Percentiles rank a stretch among this genome's conserved stretches.
These are phyloP conservation scores for Pogonocherus hispidulus DNA, from an alignment of 2,888 invertebrate genomes.

Conservation along the genomic window DNA sequence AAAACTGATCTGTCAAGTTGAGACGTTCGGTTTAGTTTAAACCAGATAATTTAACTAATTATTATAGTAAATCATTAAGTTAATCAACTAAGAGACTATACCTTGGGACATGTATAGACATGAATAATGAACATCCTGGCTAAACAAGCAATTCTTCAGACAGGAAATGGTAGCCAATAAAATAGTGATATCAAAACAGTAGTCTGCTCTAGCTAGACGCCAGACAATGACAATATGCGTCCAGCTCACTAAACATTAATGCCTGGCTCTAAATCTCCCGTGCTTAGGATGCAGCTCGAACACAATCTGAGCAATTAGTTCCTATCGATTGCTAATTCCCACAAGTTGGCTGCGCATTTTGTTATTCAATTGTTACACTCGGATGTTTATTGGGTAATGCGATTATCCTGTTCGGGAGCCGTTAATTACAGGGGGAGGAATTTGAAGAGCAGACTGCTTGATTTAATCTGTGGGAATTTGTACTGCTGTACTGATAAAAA, in stretches of 20 bases:
- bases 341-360: slow-evolving; percentile 48
- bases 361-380: slow-evolving; percentile 53
- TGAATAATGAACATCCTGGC: no score
- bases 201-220: no score
- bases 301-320: slow-evolving; percentile 60
- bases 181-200: no score
- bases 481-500: neutral
- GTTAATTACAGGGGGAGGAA: slow-evolving; percentile 36
- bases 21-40: no score
- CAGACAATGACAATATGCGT: neutral
- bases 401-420: slow-evolving; percentile 41
- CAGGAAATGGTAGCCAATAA: no score
- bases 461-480: slow-evolving; percentile 2
- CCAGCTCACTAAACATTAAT: slow-evolving; percentile 17
- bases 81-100: no score
- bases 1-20: no score
- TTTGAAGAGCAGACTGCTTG: slow-evolving; percentile 1
- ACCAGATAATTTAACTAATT: no score
- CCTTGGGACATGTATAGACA: no score
- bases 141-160: no score
- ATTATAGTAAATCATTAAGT: no score
- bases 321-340: slow-evolving; percentile 54
- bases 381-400: slow-evolving; percentile 50
- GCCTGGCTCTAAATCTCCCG: slow-evolving; percentile 54
- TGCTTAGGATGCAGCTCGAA: slow-evolving; percentile 53